Conservation (phyloP, 2,113 vertebrate genomes). For the Orcinus orca region DNA sequence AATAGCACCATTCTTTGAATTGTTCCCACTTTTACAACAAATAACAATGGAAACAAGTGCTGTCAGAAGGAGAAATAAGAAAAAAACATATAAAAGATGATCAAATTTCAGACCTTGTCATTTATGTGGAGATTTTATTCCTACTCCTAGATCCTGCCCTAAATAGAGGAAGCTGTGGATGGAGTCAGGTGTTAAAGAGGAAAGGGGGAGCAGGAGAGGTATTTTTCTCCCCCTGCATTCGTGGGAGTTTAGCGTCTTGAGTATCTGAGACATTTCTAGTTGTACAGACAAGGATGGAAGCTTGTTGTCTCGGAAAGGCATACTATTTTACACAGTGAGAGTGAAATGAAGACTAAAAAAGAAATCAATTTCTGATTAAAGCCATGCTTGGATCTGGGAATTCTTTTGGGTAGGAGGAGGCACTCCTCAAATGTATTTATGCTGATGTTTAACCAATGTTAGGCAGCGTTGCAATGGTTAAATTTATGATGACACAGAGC, state of each 20-base stretch:
- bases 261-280: not conserved
- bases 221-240: not conserved
- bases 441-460: not conserved
- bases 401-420: not conserved
- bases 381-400: not conserved
- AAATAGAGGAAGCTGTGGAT: not conserved
- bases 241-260: not conserved
- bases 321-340: not conserved
- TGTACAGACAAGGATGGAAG: not conserved
- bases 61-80: not conserved
- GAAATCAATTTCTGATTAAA: not conserved
- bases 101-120: not conserved
- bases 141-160: not conserved
- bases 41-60: not conserved
- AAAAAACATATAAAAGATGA: not conserved
- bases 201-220: not conserved
- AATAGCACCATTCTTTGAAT: constrained; percentile 8
- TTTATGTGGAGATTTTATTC: not conserved
- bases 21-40: not conserved
- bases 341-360: not conserved
- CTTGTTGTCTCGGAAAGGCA: not conserved
- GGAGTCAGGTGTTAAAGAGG: not conserved
- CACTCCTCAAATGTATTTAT: not conserved
- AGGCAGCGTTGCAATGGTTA: not conserved
- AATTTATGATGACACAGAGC: not conserved